Percentiles rank a stretch among this genome's conserved stretches.
These are phyloP conservation scores for Leucophenga varia DNA, from an alignment of 1,140 invertebrate species.

Conservation along the genomic window DNA sequence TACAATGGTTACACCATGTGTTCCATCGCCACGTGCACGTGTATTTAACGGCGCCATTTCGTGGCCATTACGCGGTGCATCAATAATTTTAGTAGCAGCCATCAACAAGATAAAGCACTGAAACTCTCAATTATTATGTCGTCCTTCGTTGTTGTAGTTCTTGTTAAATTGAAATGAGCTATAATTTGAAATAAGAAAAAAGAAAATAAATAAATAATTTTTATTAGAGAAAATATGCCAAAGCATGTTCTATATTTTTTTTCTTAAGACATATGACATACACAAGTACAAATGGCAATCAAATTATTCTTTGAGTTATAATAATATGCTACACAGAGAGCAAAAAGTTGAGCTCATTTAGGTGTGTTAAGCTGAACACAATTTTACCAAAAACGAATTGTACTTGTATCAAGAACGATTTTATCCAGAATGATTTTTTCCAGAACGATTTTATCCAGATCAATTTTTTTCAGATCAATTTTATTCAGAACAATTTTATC, in stretches of 20 bases:
- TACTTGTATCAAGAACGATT: no score
- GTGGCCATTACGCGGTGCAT: conserved; percentile 62
- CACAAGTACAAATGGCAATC: no score
- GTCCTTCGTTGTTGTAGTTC: conserved; percentile 8
- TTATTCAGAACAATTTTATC: no score
- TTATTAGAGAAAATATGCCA: not conserved
- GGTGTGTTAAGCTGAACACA: no score
- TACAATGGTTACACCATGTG: conserved; percentile 68
- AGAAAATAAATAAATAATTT: not conserved
- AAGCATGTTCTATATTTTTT: not conserved
- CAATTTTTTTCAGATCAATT: no score
- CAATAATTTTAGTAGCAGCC: conserved; percentile 56
- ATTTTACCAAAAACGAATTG: no score
- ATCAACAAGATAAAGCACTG: conserved; percentile 33
- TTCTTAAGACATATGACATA: not conserved
- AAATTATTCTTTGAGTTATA: no score
- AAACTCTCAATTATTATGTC: not conserved
- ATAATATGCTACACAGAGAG: no score
- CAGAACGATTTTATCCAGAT: no score
- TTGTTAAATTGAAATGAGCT: conserved; percentile 15
- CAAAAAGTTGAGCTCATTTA: no score
- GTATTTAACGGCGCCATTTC: conserved; percentile 77
- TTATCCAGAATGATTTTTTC: no score
- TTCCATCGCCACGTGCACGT: conserved; percentile 61
- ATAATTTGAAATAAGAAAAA: not conserved